phyloP scores from a whole-genome alignment of 2,113 vertebrate species.

The Podarcis muralis region DNA sequence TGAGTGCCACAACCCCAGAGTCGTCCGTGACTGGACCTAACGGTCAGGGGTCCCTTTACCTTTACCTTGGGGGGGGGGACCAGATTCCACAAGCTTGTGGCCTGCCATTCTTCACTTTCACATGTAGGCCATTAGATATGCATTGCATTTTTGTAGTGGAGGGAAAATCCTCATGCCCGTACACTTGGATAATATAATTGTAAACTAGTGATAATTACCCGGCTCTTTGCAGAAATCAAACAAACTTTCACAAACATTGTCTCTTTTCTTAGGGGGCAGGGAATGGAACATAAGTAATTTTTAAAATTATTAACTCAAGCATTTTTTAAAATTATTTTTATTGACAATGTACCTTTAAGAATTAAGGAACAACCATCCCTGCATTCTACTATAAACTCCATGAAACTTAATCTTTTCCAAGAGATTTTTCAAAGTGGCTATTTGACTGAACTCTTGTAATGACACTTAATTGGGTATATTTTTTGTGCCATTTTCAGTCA shows the following conservation, averaged over 20 bases:
- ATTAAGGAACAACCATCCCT: conserved; percentile 35
- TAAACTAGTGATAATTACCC: background rate
- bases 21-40: no score
- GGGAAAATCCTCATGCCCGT: background rate
- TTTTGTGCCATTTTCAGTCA: conserved; percentile 56
- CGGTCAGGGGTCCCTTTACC: no score
- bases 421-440: conserved; percentile 35
- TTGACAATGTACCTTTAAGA: conserved; percentile 40
- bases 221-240: background rate
- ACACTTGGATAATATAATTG: background rate
- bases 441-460: conserved; percentile 64
- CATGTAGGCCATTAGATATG: background rate
- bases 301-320: conserved; percentile 7
- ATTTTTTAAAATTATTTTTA: conserved; percentile 15
- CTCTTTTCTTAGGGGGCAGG: conserved; percentile 6
- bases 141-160: background rate
- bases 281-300: conserved; percentile 28
- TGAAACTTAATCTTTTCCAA: conserved; percentile 53
- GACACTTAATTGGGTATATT: conserved; percentile 57
- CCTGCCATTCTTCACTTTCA: background rate
- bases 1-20: no score
- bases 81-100: background rate
- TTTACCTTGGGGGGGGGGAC: no score
- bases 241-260: background rate
- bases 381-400: conserved; percentile 33